Evolutionary conservation across 2,888 invertebrate species (phyloP).

Genomic region (Dicyrtomina minuta): DNA sequence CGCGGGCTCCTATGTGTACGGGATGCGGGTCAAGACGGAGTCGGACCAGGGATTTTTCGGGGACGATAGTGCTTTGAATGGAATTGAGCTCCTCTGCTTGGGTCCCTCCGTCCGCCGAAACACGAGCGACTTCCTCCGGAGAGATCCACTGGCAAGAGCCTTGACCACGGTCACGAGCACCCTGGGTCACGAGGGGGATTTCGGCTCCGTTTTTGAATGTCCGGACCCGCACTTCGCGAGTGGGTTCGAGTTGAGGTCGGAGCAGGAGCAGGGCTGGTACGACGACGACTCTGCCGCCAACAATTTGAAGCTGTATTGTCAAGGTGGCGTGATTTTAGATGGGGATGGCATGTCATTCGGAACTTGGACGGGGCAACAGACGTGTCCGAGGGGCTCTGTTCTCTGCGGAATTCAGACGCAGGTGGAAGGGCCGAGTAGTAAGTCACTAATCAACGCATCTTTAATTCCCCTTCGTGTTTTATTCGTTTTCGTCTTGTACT

Average conservation of each 20-base stretch:
- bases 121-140: background rate
- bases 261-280: conserved; percentile 34
- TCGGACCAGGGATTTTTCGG: conserved; percentile 31
- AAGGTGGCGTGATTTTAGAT: conserved; percentile 11
- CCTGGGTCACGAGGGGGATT: conserved; percentile 44
- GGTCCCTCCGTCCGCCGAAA: conserved; percentile 2
- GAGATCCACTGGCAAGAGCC: background rate
- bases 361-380: conserved; percentile 40
- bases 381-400: conserved; percentile 36
- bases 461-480: too few relatives aligned
- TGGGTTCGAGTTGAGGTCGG: conserved; percentile 49
- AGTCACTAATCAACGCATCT: too few relatives aligned
- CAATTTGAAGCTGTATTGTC: conserved; percentile 27
- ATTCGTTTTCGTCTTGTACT: too few relatives aligned
- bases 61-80: conserved; percentile 34
- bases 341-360: conserved; percentile 45
- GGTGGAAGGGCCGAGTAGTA: conserved; percentile 32
- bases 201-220: conserved; percentile 43
- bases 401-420: conserved; percentile 47
- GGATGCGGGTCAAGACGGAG: conserved; percentile 44
- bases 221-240: conserved; percentile 35
- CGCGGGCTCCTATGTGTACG: conserved; percentile 40
- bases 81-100: conserved; percentile 25
- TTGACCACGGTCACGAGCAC: conserved; percentile 32
- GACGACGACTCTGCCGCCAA: conserved; percentile 39